Evolutionary conservation across 2,797 vertebrate genomes (phyloP).

Genomic region (Falco biarmicus): DNA sequence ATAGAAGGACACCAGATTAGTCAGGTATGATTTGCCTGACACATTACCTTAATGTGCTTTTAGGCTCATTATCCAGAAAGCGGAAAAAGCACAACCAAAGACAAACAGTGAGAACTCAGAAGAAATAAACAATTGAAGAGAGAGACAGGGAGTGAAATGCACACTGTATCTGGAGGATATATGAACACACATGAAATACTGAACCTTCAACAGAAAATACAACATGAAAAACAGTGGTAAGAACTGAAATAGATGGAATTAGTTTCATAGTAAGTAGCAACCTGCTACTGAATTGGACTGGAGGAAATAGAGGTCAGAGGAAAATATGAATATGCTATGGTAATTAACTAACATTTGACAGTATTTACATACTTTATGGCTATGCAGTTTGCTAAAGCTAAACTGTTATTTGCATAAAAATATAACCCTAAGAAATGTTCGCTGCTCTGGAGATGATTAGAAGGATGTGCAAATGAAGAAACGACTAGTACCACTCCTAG

Average conservation of each 20-base stretch:
- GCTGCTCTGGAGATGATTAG: background rate
- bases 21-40: background rate
- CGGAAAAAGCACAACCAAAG: background rate
- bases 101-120: background rate
- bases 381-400: background rate
- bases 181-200: background rate
- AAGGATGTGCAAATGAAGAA: background rate
- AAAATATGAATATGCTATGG: background rate
- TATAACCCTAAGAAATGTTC: background rate
- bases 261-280: background rate
- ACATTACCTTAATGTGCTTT: background rate
- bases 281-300: background rate
- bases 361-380: background rate
- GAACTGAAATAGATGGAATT: background rate
- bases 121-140: background rate
- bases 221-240: background rate
- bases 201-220: background rate
- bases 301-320: background rate
- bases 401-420: background rate
- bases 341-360: background rate
- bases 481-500: background rate
- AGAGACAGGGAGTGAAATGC: background rate
- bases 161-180: background rate
- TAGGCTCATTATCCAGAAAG: background rate
- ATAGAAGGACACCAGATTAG: background rate